Conservation (phyloP, 2,888 invertebrate species). For the Drosophila borealis region DNA sequence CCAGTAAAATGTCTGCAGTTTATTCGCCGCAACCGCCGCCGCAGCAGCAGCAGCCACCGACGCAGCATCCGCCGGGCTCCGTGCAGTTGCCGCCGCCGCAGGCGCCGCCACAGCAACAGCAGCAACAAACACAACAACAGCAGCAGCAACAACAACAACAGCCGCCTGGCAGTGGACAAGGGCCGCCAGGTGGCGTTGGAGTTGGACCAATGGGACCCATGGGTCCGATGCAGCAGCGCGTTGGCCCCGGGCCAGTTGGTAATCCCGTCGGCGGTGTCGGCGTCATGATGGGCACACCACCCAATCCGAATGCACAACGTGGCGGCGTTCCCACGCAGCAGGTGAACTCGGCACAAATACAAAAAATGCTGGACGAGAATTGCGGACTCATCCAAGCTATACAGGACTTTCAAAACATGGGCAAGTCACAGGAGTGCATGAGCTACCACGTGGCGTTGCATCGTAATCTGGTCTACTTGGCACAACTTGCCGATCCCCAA, state of each 20-base stretch:
- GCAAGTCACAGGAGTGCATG: slow-evolving; percentile 96
- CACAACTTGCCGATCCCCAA: slow-evolving; percentile 97
- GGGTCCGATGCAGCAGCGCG: slow-evolving; percentile 76
- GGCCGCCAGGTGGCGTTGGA: slow-evolving; percentile 64
- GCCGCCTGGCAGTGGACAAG: slow-evolving; percentile 60
- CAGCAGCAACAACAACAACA: slow-evolving; percentile 60
- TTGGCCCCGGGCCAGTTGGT: slow-evolving; percentile 63
- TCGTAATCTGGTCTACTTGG: slow-evolving; percentile 97
- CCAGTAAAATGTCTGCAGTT: slow-evolving; percentile 85
- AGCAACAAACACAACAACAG: slow-evolving; percentile 51
- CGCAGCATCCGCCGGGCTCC: slow-evolving; percentile 61
- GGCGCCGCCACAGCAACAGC: slow-evolving; percentile 44
- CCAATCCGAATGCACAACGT: slow-evolving; percentile 81
- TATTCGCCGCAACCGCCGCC: slow-evolving; percentile 85
- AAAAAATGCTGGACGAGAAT: slow-evolving; percentile 99
- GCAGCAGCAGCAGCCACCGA: slow-evolving; percentile 66
- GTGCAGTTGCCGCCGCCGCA: slow-evolving; percentile 60
- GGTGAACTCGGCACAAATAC: slow-evolving; percentile 93
- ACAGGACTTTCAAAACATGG: slow-evolving; percentile 98
- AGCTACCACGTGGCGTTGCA: slow-evolving; percentile 98
- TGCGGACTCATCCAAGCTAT: slow-evolving; percentile 98
- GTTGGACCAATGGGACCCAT: slow-evolving; percentile 66
- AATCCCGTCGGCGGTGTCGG: slow-evolving; percentile 56
- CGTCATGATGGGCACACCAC: slow-evolving; percentile 75
- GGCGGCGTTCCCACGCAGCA: slow-evolving; percentile 86